A percentile compares a stretch with the other conserved stretches of the same genome.
These are phyloP conservation scores for Eristalis intricaria DNA, from an alignment of 2,888 invertebrate species.

Conservation along the genomic window DNA sequence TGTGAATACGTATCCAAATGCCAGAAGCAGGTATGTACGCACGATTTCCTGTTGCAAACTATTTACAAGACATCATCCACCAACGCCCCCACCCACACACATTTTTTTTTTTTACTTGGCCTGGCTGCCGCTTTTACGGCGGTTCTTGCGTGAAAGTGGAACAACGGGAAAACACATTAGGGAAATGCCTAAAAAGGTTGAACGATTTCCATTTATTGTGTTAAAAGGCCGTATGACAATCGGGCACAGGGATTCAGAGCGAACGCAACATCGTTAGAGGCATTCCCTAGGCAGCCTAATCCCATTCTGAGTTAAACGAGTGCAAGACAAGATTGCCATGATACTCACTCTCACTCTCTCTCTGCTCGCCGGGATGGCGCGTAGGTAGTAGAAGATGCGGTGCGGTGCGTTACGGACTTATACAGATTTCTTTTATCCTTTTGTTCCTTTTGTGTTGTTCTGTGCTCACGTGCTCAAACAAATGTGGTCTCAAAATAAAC, in stretches of 20 bases:
- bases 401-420: constrained; percentile 15
- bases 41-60: constrained; percentile 55
- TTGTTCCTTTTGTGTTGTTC: constrained; percentile 6
- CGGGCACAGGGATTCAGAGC: constrained; percentile 1
- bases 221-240: constrained; percentile 50
- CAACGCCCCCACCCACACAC: neutral
- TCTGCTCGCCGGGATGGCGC: neutral
- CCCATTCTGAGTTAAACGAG: constrained; percentile 36
- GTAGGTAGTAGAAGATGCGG: constrained; percentile 31
- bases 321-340: constrained; percentile 30
- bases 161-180: constrained; percentile 38
- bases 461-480: constrained; percentile 27
- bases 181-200: constrained; percentile 44
- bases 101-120: neutral
- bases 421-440: constrained; percentile 43
- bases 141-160: constrained; percentile 37
- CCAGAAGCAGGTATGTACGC: constrained; percentile 28
- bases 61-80: constrained; percentile 60
- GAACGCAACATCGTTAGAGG: constrained; percentile 24
- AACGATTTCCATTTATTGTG: constrained; percentile 61
- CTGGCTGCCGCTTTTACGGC: constrained; percentile 6
- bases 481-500: constrained; percentile 33
- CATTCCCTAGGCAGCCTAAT: constrained; percentile 34
- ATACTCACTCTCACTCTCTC: too few species aligned
- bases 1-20: constrained; percentile 6